Base-by-base conservation (phyloP, 2,113 vertebrate genomes). In the Plotosus lineatus region DNA sequence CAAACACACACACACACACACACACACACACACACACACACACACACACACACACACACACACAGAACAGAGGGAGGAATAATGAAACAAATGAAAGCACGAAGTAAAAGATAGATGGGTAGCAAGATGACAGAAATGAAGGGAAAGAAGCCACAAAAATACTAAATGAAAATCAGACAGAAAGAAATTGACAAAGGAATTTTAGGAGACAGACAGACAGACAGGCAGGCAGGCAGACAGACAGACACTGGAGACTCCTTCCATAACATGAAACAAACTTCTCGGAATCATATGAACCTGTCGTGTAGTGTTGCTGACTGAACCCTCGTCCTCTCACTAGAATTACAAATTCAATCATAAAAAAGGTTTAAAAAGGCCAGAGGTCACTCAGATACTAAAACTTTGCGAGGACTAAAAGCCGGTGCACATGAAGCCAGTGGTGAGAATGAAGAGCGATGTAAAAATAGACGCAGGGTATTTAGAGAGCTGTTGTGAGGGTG, bases 401-500 rank as follows among this genome's bases (percentile, higher is more conserved):
- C 69, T 33, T 26, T 33, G 4, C 33, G 69, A 72, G 26, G 28
- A 5, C 44, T 50, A 33, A 72, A 72, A 72, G 15, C 46, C 50
- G 42, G 68, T 71, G 66, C 66, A 48, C 36, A n/a, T 10, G 36
- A 65, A 65, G 23, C 19, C 63, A 23, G 38, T 38, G 15, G 5
- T 42, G 63, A 42, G 38, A 68, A 14, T 42, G 21, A 68, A 26
- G 38, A 68, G 65, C 10, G 23, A n/a, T 6, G n/a, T 31, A 72
- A 48, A n/a, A 72, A 72, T 31, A 72, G 68, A 50, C 42, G 7
- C n/a, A 17, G 42, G 0, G 14, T 72, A 72, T 72, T 72, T 72
- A 72, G 48, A 72, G 68, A 71, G 14, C 21, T 68, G 65, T 42
- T 42, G 65, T 42, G 38, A 68, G 65, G 65, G 38, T 12, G 12